These are phyloP conservation scores for Luehdorfia chinensis DNA, from an alignment of 1,140 invertebrate species.

Conservation along the genomic window DNA sequence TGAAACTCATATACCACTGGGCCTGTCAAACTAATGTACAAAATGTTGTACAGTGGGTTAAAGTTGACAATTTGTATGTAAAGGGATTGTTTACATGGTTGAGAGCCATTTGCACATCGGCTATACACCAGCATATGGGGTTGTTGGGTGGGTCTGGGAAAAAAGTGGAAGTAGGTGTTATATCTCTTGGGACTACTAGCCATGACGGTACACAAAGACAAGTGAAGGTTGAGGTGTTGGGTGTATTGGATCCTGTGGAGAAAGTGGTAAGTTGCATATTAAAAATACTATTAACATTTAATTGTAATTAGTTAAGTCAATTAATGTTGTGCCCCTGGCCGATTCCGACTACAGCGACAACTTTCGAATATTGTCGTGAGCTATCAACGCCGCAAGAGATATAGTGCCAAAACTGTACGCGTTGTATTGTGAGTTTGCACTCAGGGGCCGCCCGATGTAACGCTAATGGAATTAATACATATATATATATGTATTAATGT, in stretches of 20 bases:
- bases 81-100: slow-evolving; percentile 86
- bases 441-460: too few relatives aligned
- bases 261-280: slow-evolving; percentile 76
- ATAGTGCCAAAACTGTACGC: too few relatives aligned
- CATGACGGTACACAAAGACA: slow-evolving; percentile 89
- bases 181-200: slow-evolving; percentile 91
- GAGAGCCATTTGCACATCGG: slow-evolving; percentile 86
- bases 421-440: too few relatives aligned
- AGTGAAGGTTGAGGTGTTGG: slow-evolving; percentile 92
- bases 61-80: slow-evolving; percentile 78
- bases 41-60: slow-evolving; percentile 93
- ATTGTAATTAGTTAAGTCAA: background rate
- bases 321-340: too few relatives aligned
- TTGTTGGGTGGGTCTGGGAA: slow-evolving; percentile 83
- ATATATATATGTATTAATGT: too few relatives aligned
- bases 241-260: slow-evolving; percentile 86
- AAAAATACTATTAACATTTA: too few relatives aligned
- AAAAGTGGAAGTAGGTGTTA: slow-evolving; percentile 88
- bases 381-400: too few relatives aligned
- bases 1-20: slow-evolving; percentile 94
- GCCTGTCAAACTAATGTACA: slow-evolving; percentile 91
- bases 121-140: slow-evolving; percentile 85
- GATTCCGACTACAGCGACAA: too few relatives aligned
- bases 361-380: too few relatives aligned
- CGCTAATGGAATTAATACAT: too few relatives aligned